Evolutionary conservation across 2,113 vertebrate species (phyloP).

Genomic region (Hemiprocne comata): DNA sequence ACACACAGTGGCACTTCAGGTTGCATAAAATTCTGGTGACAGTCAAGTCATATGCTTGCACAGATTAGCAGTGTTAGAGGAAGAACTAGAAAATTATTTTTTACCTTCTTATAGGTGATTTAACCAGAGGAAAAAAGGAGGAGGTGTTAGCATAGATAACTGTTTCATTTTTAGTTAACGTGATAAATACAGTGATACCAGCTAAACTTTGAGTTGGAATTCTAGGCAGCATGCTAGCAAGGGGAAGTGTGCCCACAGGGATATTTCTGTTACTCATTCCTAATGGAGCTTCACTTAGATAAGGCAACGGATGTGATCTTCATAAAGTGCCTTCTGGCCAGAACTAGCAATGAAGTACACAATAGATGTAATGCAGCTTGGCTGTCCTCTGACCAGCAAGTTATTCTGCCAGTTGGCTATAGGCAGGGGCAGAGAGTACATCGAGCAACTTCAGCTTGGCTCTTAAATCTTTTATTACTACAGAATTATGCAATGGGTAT

Average conservation of each 20-base stretch:
- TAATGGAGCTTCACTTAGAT: conserved; percentile 4
- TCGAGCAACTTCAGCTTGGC: background rate
- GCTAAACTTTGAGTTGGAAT: background rate
- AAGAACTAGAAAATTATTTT: background rate
- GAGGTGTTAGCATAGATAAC: background rate
- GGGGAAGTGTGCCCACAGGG: background rate
- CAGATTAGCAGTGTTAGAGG: background rate
- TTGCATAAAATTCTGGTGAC: background rate
- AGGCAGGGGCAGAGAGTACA: background rate
- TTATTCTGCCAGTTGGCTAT: background rate
- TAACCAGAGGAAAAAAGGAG: background rate
- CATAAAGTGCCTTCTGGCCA: background rate
- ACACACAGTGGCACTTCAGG: background rate
- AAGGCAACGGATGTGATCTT: background rate
- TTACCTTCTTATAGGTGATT: background rate
- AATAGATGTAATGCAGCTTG: background rate
- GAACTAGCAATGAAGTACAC: background rate
- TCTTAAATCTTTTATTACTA: background rate
- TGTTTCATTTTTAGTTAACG: background rate
- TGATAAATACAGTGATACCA: background rate
- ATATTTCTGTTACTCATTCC: background rate
- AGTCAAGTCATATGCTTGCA: background rate
- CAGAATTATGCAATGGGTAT: background rate
- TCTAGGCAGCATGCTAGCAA: background rate
- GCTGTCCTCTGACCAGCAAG: background rate